Evolutionary conservation across 2,797 vertebrate species (phyloP).

Genomic region (Microchirus variegatus): DNA sequence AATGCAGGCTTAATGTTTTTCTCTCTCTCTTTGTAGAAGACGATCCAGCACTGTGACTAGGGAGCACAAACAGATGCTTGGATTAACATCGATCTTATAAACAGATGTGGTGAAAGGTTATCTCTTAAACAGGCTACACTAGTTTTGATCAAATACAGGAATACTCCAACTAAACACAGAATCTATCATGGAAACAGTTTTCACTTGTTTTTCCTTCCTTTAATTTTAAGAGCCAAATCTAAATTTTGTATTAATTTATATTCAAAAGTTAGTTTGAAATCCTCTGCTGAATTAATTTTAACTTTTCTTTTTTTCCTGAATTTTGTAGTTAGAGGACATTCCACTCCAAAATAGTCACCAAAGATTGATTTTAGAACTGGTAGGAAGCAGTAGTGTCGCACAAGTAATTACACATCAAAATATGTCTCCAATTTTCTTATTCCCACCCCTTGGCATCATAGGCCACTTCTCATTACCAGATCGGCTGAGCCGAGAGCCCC

Average conservation of each 20-base stretch:
- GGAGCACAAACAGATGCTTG: constrained; percentile 67
- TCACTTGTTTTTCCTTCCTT: too few species aligned
- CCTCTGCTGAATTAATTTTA: too few species aligned
- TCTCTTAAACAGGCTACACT: constrained; percentile 35
- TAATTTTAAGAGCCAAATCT: too few species aligned
- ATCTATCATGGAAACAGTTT: too few species aligned
- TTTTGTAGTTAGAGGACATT: constrained; percentile 11
- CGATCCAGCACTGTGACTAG: constrained; percentile 58
- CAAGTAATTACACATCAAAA: constrained; percentile 68
- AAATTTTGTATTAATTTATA: not conserved
- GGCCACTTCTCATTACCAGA: constrained; percentile 72
- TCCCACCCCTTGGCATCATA: constrained; percentile 63
- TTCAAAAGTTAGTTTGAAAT: too few species aligned
- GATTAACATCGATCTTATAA: constrained; percentile 66
- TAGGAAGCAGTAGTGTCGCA: constrained; percentile 42
- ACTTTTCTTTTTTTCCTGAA: too few species aligned
- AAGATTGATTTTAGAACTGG: constrained; percentile 37
- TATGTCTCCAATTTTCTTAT: constrained; percentile 64
- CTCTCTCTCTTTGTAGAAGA: constrained; percentile 45
- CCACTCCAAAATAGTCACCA: constrained; percentile 40
- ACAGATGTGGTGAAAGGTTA: constrained; percentile 67
- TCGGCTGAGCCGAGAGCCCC: constrained; percentile 61
- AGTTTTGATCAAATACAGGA: constrained; percentile 17
- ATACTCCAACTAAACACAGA: too few species aligned
- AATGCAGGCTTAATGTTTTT: constrained; percentile 67